Evolutionary conservation across 35 echinoderm and acorn worm genomes (phyloP).

Genomic region (Heliocidaris erythrogramma): DNA sequence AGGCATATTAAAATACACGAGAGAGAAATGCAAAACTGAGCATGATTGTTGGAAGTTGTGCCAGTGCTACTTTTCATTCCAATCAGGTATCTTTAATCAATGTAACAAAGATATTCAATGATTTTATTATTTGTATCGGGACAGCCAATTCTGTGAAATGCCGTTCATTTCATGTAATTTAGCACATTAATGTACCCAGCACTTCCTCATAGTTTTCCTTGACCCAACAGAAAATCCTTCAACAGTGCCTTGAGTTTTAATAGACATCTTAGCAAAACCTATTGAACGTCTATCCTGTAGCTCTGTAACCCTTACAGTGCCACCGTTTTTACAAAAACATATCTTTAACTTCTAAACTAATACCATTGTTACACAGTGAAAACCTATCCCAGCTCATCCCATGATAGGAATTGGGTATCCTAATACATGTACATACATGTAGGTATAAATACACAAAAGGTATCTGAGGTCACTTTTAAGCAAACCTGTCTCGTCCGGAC

Average conservation of each 20-base stretch:
- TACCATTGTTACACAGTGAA: no score
- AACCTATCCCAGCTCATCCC: no score
- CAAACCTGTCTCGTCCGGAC: no score
- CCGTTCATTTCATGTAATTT: not conserved
- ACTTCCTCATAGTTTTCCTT: no score
- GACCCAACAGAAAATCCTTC: not conserved
- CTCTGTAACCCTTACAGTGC: no score
- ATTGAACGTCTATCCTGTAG: no score
- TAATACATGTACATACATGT: no score
- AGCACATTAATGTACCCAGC: not conserved
- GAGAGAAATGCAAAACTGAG: not conserved
- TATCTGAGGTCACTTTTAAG: no score
- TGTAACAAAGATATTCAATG: not conserved
- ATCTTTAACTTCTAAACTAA: no score
- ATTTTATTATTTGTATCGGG: not conserved
- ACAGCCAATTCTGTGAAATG: not conserved
- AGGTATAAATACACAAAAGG: no score
- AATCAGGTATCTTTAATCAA: not conserved
- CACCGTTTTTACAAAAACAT: no score
- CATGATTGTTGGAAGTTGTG: not conserved
- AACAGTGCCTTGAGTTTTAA: not conserved
- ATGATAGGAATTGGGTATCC: no score
- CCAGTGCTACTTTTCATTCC: not conserved
- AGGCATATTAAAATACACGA: slow-evolving; percentile 3
- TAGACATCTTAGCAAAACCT: not conserved